Evolutionary conservation across 2,888 invertebrate genomes (phyloP), one percentile per base, ranked within the genome.

Genomic region (Frankliniella fusca): DNA sequence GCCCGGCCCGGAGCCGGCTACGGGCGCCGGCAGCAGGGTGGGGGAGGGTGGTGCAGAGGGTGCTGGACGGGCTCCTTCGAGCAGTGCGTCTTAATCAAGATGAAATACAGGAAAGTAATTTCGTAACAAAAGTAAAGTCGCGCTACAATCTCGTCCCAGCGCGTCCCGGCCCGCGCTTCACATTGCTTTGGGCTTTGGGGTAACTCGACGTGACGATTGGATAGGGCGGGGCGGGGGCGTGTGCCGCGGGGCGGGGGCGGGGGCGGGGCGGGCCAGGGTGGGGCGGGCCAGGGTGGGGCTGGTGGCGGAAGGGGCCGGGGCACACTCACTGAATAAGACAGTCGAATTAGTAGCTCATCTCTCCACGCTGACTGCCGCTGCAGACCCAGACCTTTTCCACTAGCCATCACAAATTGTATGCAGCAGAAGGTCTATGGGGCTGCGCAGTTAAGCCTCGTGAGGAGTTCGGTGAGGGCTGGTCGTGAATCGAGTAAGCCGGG

Each of bases 61-160:
- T 38, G 38, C 38, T 38, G 38, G 38, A 18, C 54, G 54, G 54
- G 54, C 3, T 2, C 54, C 54, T 11, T 15, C 15, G 54, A 54
- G 54, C 54, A 20, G 38, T 38, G 15, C 61, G 61, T 61, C 11
- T 27, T 27, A 76, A 27, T 76, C 23, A 76, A 27, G 70, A 76
- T 15, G 70, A 76, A 76, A 76, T 61, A 27, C 27, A 76, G 70
- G 27, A 76, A 76, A 76, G 70, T 76, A 76, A 76, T 76, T 76
- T 23, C 27, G 70, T 23, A 23, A 23, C 70, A 23, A 76, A 76
- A 38, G 27, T 76, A 23, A 76, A 76, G 23, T 76, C 7, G 70
- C 15, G 54, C 20, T 12, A 54, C 54, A 54, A 20, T 20, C 54
- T 54, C 20, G 18, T 20, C 54, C 54, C 54, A 15, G 20, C 54